These are phyloP conservation scores for Acleris emargana DNA, from an alignment of 2,888 invertebrate species.

Conservation along the genomic window DNA sequence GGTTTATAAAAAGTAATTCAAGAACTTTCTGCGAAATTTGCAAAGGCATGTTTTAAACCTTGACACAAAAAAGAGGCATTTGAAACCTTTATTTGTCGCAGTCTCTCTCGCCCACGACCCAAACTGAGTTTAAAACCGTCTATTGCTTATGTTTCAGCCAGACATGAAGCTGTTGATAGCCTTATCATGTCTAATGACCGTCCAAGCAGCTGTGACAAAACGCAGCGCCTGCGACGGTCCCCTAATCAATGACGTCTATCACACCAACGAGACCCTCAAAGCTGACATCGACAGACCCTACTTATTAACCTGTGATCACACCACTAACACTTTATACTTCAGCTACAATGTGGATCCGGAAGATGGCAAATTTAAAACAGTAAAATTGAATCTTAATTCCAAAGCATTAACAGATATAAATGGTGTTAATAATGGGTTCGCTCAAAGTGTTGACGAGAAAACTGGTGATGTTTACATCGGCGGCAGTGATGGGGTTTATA, in stretches of 20 bases:
- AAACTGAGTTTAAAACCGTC: too few species aligned
- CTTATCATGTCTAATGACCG: conserved; percentile 16
- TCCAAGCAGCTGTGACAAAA: conserved; percentile 10
- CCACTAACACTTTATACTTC: conserved; percentile 19
- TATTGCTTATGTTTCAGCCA: conserved; percentile 10
- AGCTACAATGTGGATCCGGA: conserved; percentile 9
- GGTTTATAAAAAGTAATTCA: too few species aligned
- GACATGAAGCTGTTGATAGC: conserved; percentile 18
- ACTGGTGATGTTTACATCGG: conserved; percentile 22
- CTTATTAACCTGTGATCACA: conserved; percentile 5
- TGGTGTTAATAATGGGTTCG: conserved; percentile 16
- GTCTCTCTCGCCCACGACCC: too few species aligned
- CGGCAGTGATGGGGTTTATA: conserved; percentile 18
- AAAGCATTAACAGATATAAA: conserved; percentile 19
- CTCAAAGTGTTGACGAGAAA: conserved; percentile 10
- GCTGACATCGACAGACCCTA: conserved; percentile 20
- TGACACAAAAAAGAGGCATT: too few species aligned
- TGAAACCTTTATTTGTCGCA: too few species aligned
- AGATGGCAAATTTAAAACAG: conserved; percentile 7
- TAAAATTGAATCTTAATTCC: conserved; percentile 17
- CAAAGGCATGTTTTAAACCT: too few species aligned
- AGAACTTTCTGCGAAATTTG: too few species aligned
- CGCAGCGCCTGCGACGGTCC: conserved; percentile 13
- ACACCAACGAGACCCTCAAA: conserved; percentile 17
- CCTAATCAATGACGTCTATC: neutral